These are phyloP conservation scores for Scatophagus argus DNA, from an alignment of 2,113 vertebrate genomes.

Conservation along the genomic window DNA sequence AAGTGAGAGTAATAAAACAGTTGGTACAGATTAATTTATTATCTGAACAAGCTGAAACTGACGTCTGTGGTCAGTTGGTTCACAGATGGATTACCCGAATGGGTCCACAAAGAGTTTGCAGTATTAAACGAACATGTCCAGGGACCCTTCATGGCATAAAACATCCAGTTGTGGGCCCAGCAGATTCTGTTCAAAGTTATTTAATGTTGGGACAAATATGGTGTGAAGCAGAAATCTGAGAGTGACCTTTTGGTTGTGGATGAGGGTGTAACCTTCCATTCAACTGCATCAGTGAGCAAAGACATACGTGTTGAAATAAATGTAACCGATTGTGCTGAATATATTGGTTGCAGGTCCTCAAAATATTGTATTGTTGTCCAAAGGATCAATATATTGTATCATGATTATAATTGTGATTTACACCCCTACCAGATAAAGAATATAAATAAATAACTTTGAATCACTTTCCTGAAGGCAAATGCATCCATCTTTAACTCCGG, in stretches of 20 bases:
- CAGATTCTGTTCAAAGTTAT: neutral
- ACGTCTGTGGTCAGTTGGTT: neutral
- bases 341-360: no score
- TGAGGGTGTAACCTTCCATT: no score
- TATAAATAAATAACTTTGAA: no score
- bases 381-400: no score
- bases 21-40: neutral
- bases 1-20: neutral
- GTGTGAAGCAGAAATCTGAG: neutral
- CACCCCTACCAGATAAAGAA: no score
- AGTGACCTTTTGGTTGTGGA: neutral
- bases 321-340: no score
- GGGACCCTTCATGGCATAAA: neutral
- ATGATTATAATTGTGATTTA: no score
- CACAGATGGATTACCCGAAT: neutral
- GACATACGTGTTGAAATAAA: no score
- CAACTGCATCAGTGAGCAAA: no score
- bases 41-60: neutral
- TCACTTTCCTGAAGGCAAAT: no score
- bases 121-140: neutral
- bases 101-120: neutral
- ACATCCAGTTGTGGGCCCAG: neutral
- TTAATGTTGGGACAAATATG: neutral
- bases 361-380: no score
- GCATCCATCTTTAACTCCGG: no score